These are phyloP conservation scores for Drosophila buzzatii DNA, from an alignment of 2,888 invertebrate genomes.

Conservation along the genomic window DNA sequence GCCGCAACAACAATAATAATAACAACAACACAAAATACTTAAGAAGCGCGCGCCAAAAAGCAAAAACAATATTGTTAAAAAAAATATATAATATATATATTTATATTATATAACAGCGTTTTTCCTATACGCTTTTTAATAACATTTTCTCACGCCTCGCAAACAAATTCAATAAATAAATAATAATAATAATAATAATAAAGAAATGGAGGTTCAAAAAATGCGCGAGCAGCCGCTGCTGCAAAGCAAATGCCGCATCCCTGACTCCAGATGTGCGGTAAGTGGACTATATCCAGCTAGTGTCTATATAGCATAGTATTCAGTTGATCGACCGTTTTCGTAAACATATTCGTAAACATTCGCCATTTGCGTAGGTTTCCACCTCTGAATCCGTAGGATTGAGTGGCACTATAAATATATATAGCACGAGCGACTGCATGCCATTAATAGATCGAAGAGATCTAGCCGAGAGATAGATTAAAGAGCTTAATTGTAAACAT, in stretches of 20 bases:
- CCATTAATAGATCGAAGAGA: conserved; percentile 60
- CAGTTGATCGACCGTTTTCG: conserved; percentile 29
- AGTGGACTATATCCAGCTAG: conserved; percentile 55
- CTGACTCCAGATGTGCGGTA: conserved; percentile 83
- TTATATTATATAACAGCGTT: conserved; percentile 32
- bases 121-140: conserved; percentile 36
- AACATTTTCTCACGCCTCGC: conserved; percentile 29
- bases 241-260: conserved; percentile 76
- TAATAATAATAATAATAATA: conserved; percentile 18
- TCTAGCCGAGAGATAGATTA: conserved; percentile 33
- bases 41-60: conserved; percentile 62
- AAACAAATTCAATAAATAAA: conserved; percentile 4
- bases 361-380: conserved; percentile 49
- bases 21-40: conserved; percentile 23
- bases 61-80: conserved; percentile 25
- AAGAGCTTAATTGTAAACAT: conserved; percentile 43
- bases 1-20: conserved; percentile 19
- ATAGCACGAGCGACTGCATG: conserved; percentile 26
- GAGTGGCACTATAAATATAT: conserved; percentile 51
- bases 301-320: background rate
- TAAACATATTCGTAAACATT: conserved; percentile 36
- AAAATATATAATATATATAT: conserved; percentile 8
- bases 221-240: conserved; percentile 73
- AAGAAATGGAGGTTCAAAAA: conserved; percentile 82
- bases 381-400: background rate